Evolutionary conservation across 2,888 invertebrate species (phyloP).

Genomic region (Drosophila suboccidentalis): DNA sequence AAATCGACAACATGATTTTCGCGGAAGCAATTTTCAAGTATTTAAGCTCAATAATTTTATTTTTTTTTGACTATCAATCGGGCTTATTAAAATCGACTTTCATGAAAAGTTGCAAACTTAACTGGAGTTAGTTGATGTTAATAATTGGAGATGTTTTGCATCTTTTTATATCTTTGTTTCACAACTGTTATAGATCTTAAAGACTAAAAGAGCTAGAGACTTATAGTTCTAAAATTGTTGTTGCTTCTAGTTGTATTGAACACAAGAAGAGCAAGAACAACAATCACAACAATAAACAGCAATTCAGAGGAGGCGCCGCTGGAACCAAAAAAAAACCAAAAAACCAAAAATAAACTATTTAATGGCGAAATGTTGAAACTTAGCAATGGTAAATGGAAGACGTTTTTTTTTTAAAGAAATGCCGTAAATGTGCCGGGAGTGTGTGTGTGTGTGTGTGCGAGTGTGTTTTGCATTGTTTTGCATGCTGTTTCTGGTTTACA

Average conservation of each 20-base stretch:
- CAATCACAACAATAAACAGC: conserved; percentile 19
- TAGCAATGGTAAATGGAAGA: conserved; percentile 45
- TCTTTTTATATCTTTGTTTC: too few relatives aligned
- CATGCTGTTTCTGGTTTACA: conserved; percentile 72
- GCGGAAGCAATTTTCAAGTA: too few relatives aligned
- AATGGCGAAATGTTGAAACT: conserved; percentile 78
- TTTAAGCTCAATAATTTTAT: too few relatives aligned
- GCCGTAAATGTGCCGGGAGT: not conserved
- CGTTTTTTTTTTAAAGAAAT: conserved; percentile 24
- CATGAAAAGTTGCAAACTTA: too few relatives aligned
- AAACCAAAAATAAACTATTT: conserved; percentile 29
- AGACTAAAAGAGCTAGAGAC: too few relatives aligned
- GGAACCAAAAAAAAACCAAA: conserved; percentile 9
- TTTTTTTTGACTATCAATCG: too few relatives aligned
- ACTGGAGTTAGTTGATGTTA: too few relatives aligned
- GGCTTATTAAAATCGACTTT: too few relatives aligned
- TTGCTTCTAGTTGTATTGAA: conserved; percentile 15
- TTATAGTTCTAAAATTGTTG: not conserved
- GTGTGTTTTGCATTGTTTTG: conserved; percentile 71
- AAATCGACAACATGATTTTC: too few relatives aligned
- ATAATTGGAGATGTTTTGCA: too few relatives aligned
- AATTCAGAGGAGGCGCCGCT: conserved; percentile 50
- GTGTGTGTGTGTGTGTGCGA: conserved; percentile 17
- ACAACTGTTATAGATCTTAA: too few relatives aligned
- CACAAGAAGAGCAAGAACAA: not conserved